A percentile compares a stretch with the other conserved stretches of the same genome.
phyloP scores from a whole-genome alignment of 2,113 vertebrate species.

The Takifugu bimaculatus region DNA sequence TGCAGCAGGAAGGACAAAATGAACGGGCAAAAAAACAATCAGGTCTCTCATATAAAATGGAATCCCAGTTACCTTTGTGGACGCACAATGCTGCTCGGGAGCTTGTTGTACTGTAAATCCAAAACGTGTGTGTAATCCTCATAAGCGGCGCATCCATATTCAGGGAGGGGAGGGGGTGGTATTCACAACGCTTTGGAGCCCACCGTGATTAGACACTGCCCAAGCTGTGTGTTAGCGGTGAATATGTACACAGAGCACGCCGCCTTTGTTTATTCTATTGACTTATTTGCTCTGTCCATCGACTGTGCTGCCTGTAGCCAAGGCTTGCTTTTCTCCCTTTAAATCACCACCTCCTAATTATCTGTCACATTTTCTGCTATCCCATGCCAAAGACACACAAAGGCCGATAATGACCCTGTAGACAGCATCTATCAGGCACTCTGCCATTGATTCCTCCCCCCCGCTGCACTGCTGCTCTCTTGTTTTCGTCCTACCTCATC shows the following conservation, averaged over 20 bases:
- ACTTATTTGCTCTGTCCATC: conserved; percentile 78
- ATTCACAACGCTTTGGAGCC: conserved; percentile 43
- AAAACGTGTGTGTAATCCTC: conserved; percentile 39
- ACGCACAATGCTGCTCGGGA: conserved; percentile 19
- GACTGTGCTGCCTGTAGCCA: conserved; percentile 69
- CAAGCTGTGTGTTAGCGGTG: conserved; percentile 52
- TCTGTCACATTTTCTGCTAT: conserved; percentile 79
- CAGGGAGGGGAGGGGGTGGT: conserved; percentile 4
- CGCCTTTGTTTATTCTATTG: conserved; percentile 78
- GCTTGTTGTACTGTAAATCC: conserved; percentile 24
- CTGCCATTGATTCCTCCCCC: conserved; percentile 67
- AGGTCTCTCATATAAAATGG: conserved; percentile 11
- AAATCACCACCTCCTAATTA: conserved; percentile 81
- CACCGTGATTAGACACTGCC: conserved; percentile 48
- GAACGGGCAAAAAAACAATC: conserved; percentile 2
- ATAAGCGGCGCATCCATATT: conserved; percentile 43
- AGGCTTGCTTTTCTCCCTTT: conserved; percentile 69
- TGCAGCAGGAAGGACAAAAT: conserved; percentile 10
- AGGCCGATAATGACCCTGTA: conserved; percentile 77
- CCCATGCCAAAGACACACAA: conserved; percentile 77
- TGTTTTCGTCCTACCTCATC: conserved; percentile 25
- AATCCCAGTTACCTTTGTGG: conserved; percentile 21
- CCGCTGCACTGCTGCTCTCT: conserved; percentile 23
- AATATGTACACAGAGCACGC: conserved; percentile 73
- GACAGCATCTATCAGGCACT: conserved; percentile 76